phyloP scores from a whole-genome alignment of 2,797 vertebrate genomes.

The Danio tinwini region DNA sequence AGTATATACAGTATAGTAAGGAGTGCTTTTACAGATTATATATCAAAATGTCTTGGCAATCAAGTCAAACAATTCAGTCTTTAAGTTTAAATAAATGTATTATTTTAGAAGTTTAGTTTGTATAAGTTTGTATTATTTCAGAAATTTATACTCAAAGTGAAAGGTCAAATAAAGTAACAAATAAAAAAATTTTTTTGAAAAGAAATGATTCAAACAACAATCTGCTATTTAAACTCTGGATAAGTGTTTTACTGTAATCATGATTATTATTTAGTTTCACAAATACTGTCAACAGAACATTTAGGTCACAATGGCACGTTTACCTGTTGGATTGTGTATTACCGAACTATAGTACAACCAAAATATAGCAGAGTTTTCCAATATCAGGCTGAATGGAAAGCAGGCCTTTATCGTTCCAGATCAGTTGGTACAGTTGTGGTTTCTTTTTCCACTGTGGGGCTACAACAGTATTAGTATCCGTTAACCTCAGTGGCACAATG shows the following conservation, averaged over 20 bases:
- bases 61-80: too few species aligned
- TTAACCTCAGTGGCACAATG: slow-evolving; percentile 15
- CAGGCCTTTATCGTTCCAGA: not conserved
- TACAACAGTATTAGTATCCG: not conserved
- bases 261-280: not conserved
- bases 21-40: not conserved
- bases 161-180: too few species aligned
- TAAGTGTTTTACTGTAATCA: not conserved
- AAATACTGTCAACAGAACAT: not conserved
- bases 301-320: not conserved
- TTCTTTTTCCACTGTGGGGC: slow-evolving; percentile 26
- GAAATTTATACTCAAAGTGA: too few species aligned
- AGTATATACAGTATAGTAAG: too few species aligned
- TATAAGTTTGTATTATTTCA: too few species aligned
- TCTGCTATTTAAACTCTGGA: not conserved
- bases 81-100: too few species aligned
- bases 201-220: too few species aligned
- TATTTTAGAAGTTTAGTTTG: too few species aligned
- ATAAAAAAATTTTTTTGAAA: too few species aligned
- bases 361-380: slow-evolving; percentile 1
- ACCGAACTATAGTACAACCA: not conserved
- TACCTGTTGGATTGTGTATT: slow-evolving; percentile 9
- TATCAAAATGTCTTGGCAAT: too few species aligned
- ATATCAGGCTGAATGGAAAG: not conserved
- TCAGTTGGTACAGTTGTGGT: not conserved